Percentiles rank a stretch among this genome's conserved stretches.
phyloP scores from a whole-genome alignment of 2,888 invertebrate species.

The Tolmerus cingulatus region DNA sequence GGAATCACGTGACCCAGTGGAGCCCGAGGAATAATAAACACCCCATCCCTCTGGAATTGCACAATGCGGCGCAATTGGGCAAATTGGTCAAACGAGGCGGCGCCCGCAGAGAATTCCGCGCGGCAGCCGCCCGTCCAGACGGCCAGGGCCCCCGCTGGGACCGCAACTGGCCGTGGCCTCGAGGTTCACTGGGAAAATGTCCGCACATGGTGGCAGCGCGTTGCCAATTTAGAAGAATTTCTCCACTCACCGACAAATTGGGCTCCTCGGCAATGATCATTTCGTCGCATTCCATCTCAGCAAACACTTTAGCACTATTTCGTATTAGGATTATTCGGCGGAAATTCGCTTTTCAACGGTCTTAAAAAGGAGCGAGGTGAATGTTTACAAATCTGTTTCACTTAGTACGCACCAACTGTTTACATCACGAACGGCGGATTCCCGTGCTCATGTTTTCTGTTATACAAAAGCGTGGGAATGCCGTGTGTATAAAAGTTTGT shows the following conservation, averaged over 20 bases:
- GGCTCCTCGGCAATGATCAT: slow-evolving; percentile 60
- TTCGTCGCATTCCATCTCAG: slow-evolving; percentile 59
- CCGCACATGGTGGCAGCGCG: slow-evolving; percentile 41
- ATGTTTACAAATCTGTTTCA: not conserved
- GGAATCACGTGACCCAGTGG: slow-evolving; percentile 41
- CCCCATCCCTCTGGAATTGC: slow-evolving; percentile 4
- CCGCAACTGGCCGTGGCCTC: not conserved
- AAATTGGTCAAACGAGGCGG: not conserved
- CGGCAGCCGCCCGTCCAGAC: not conserved
- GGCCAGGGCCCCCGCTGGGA: not conserved
- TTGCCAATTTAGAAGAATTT: not conserved
- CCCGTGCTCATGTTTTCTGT: not conserved
- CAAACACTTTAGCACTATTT: slow-evolving; percentile 22
- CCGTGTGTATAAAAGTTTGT: not conserved
- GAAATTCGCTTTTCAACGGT: slow-evolving; percentile 8
- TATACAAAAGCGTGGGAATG: not conserved
- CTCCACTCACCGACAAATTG: slow-evolving; percentile 56
- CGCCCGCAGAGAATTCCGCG: not conserved
- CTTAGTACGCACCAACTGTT: not conserved
- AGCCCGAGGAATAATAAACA: slow-evolving; percentile 2
- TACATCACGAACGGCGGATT: not conserved
- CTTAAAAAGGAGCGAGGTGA: not conserved
- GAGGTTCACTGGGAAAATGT: not conserved
- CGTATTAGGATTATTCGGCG: not conserved
- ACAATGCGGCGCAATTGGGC: not conserved